Conservation (phyloP, 1,140 invertebrate genomes). For the Macrobrachium nipponense region DNA sequence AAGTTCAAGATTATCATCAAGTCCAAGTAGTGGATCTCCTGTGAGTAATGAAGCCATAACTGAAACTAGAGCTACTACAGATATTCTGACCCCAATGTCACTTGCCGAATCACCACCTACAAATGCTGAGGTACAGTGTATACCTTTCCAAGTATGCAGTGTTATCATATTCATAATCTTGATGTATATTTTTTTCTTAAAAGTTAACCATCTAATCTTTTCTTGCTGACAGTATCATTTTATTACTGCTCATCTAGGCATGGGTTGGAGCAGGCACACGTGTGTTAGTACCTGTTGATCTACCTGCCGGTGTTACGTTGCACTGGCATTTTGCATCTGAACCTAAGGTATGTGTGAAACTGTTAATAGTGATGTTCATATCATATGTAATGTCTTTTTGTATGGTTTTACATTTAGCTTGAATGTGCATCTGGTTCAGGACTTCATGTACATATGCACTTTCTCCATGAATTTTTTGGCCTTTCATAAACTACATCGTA, state of each 20-base stretch:
- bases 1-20: constrained; percentile 32
- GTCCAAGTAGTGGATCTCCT: constrained; percentile 40
- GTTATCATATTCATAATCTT: too few relatives aligned
- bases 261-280: constrained; percentile 45
- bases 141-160: not conserved
- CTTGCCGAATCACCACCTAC: constrained; percentile 34
- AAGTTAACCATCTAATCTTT: not conserved
- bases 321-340: constrained; percentile 48
- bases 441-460: too few relatives aligned
- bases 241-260: not conserved
- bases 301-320: constrained; percentile 29
- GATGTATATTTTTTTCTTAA: not conserved
- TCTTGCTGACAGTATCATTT: too few relatives aligned
- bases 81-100: constrained; percentile 23
- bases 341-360: constrained; percentile 30
- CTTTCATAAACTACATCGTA: not conserved
- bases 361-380: not conserved
- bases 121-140: constrained; percentile 28
- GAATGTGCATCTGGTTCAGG: too few relatives aligned
- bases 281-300: constrained; percentile 33
- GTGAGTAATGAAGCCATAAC: constrained; percentile 1
- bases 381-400: too few relatives aligned
- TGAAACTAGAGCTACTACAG: constrained; percentile 25
- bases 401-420: too few relatives aligned
- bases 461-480: too few relatives aligned